A percentile compares a stretch with the other conserved stretches of the same genome.
These are phyloP conservation scores for Meliscaeva auricollis DNA, from an alignment of 2,888 invertebrate genomes.

Conservation along the genomic window DNA sequence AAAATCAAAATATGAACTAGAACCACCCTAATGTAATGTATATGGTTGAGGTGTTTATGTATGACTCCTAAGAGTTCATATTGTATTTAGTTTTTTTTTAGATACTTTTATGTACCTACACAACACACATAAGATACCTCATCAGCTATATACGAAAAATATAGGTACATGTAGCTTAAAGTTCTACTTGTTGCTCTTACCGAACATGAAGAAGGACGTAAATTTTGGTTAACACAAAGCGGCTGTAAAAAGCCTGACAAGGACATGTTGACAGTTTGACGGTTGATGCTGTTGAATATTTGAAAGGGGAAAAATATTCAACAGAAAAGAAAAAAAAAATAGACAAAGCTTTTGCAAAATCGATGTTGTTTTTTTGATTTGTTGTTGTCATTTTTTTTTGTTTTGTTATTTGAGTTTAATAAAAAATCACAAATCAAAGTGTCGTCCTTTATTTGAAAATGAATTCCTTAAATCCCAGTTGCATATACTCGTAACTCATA, in stretches of 20 bases:
- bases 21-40: too few relatives aligned
- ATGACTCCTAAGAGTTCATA: too few relatives aligned
- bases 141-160: too few relatives aligned
- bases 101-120: too few relatives aligned
- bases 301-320: neutral
- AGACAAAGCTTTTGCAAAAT: slow-evolving; percentile 2
- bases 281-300: slow-evolving; percentile 24
- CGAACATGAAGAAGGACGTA: slow-evolving; percentile 24
- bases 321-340: slow-evolving; percentile 9
- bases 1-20: too few relatives aligned
- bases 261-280: slow-evolving; percentile 34
- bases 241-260: slow-evolving; percentile 24
- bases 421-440: slow-evolving; percentile 10
- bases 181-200: slow-evolving; percentile 27
- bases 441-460: slow-evolving; percentile 17
- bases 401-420: neutral
- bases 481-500: neutral
- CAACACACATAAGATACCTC: too few relatives aligned
- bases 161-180: neutral
- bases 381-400: too few relatives aligned
- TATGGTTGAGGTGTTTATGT: too few relatives aligned
- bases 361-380: neutral
- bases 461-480: slow-evolving; percentile 19
- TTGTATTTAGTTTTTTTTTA: too few relatives aligned
- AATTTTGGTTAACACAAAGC: slow-evolving; percentile 34